Evolutionary conservation across 2,888 invertebrate genomes (phyloP), one percentile per base, ranked within the genome.

Genomic region (Drosophila setosimentum): DNA sequence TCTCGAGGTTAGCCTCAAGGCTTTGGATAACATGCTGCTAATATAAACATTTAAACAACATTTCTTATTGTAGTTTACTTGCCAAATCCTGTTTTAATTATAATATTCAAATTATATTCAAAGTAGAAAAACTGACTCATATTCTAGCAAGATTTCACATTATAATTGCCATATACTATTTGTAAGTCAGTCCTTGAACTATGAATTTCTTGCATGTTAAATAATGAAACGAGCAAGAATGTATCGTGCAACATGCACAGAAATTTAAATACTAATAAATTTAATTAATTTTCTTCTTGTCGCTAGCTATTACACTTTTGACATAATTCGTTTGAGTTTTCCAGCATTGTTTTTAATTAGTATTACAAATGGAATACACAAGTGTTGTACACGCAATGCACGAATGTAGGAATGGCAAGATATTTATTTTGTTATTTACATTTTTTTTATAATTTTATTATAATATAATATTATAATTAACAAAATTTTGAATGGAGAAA

Each of bases 1-100:
- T 30, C 27, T 35, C 66, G 64, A 78, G 74, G 61, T 59, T 51
- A 45, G 65, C 49, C 55, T 55, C 10, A 51, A 49, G 24, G 45
- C 33, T 81, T 70, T 1, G 3, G 24, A 45, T 24, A 62, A 35
- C n/a, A 21, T 33, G 5, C 11, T 10, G 13, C 24, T 32, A 30
- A 58, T 49, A 27, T 58, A 24, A 35, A 50, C 21, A 10, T 3
- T n/a, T 40, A 18, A n/a, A 0, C 64, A n/a, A 0, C 64, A 50
- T 2, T 8, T 16, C 37, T 24, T 37, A 49, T 32, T 32, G 21
- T 24, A 37, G 1, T 7, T 8, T 42, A 37, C 1, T n/a, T n/a
- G 40, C 10, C n/a, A 40, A 10, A 4, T 18, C 4, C n/a, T 40
- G 37, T 60, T 61, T 42, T 24, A 53, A 57, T 68, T 74, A 37